Conservation (phyloP, 2,113 vertebrate species). For the Halichoerus grypus region DNA sequence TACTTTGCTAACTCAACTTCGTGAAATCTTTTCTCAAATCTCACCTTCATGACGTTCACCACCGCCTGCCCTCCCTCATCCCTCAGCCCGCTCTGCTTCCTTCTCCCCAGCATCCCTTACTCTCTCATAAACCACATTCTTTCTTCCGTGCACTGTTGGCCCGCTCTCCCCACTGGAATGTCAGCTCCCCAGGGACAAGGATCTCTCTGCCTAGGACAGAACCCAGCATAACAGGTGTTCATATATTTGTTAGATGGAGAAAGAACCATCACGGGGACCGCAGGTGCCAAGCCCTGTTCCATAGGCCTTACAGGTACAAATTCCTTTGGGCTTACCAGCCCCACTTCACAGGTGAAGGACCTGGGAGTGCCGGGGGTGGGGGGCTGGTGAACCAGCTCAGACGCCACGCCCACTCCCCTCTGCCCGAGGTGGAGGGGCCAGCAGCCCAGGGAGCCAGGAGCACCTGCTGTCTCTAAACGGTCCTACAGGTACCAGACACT, state of each 20-base stretch:
- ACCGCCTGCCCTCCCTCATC: background rate
- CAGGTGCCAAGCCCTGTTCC: too few species aligned
- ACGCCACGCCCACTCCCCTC: background rate
- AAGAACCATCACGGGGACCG: background rate
- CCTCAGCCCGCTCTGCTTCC: too few species aligned
- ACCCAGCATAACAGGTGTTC: background rate
- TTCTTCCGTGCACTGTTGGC: too few species aligned
- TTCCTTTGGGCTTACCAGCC: background rate
- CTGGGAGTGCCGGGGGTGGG: background rate
- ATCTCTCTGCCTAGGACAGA: too few species aligned
- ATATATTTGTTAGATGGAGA: background rate
- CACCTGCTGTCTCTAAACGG: background rate
- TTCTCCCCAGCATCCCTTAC: background rate
- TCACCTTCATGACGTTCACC: background rate
- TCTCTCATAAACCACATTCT: fast-evolving
- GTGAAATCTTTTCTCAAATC: background rate
- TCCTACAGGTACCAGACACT: background rate
- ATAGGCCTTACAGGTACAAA: too few species aligned
- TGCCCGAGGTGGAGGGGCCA: too few species aligned
- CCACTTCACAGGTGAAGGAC: background rate
- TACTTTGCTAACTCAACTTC: background rate
- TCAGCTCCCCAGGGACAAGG: background rate
- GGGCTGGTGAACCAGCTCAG: fast-evolving
- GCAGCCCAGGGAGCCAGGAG: background rate
- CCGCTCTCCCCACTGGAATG: background rate